These are phyloP conservation scores for Microplitis mediator DNA, from an alignment of 1,140 invertebrate species.

Conservation along the genomic window DNA sequence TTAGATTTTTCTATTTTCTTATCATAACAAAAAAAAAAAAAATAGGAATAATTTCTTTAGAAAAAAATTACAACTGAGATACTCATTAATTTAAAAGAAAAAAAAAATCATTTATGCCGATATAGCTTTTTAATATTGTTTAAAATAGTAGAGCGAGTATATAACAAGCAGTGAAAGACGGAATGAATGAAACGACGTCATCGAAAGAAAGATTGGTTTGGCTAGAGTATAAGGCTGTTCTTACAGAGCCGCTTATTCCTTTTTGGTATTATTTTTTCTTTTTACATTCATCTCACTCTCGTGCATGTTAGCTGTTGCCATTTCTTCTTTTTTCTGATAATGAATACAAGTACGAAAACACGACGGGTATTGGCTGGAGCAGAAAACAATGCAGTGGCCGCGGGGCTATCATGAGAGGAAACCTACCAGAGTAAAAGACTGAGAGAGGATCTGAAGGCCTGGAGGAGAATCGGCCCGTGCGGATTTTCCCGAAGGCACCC, in stretches of 20 bases:
- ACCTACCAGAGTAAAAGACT: constrained; percentile 45
- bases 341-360: constrained; percentile 60
- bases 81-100: neutral
- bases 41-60: no score
- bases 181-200: constrained; percentile 1
- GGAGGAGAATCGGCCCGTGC: constrained; percentile 27
- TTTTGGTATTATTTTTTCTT: constrained; percentile 14
- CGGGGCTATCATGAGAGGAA: constrained; percentile 58
- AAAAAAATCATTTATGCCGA: constrained; percentile 8
- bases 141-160: neutral
- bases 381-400: constrained; percentile 59
- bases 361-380: constrained; percentile 55
- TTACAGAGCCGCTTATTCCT: constrained; percentile 3
- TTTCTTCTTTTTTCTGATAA: constrained; percentile 49
- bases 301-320: constrained; percentile 31
- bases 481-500: constrained; percentile 31
- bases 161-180: constrained; percentile 8
- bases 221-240: neutral
- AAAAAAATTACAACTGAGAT: no score
- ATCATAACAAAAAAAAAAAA: no score
- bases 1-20: no score
- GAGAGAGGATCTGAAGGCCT: constrained; percentile 25
- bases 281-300: constrained; percentile 18
- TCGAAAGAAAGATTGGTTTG: constrained; percentile 2
- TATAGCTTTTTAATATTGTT: constrained; percentile 14